Conservation (phyloP, 2,797 vertebrate genomes). For the Masticophis lateralis region DNA sequence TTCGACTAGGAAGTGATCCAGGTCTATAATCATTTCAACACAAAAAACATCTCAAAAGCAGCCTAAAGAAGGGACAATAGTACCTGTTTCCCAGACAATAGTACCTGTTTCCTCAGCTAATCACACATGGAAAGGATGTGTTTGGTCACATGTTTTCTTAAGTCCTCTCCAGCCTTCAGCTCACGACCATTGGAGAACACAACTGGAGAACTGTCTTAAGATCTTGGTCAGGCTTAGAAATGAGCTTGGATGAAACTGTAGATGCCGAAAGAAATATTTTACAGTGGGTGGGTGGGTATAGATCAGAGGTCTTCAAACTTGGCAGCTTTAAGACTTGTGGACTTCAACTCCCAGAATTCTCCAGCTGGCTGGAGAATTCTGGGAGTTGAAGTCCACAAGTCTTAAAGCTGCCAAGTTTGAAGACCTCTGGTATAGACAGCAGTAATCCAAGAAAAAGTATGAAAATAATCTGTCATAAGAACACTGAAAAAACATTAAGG, state of each 20-base stretch:
- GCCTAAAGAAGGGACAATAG: not conserved
- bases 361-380: too few relatives aligned
- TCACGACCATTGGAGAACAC: not conserved
- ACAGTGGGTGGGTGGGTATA: not conserved
- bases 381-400: too few relatives aligned
- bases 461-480: not conserved
- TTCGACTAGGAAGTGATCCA: not conserved
- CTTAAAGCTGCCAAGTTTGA: too few relatives aligned
- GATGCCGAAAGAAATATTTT: not conserved
- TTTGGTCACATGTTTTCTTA: not conserved
- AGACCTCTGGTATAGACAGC: not conserved
- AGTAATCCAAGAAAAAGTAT: not conserved
- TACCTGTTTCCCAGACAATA: not conserved
- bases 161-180: not conserved
- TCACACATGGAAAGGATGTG: not conserved
- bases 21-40: not conserved
- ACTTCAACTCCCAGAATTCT: too few relatives aligned
- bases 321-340: too few relatives aligned
- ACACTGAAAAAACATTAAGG: not conserved
- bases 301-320: too few relatives aligned
- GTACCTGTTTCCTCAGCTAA: not conserved
- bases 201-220: not conserved
- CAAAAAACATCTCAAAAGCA: not conserved
- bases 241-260: not conserved
- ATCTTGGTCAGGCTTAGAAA: not conserved